phyloP scores from a whole-genome alignment of 2,113 vertebrate genomes.

The Gracilinanus agilis region DNA sequence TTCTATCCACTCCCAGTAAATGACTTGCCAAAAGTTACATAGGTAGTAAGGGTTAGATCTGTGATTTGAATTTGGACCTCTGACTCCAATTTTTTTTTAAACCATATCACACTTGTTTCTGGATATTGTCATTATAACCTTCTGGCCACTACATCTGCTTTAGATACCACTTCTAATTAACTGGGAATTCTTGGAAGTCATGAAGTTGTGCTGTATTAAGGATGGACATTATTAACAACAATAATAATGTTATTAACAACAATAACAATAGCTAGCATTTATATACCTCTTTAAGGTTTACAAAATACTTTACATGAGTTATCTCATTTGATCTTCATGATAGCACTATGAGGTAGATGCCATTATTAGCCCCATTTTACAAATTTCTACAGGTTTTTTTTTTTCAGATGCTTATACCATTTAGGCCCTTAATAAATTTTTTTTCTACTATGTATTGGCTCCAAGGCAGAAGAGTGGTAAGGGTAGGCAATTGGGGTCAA shows the following conservation, averaged over 20 bases:
- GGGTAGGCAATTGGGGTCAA: too few species aligned
- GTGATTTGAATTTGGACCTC: background rate
- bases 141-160: background rate
- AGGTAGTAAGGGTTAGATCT: background rate
- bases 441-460: too few species aligned
- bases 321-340: background rate
- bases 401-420: background rate
- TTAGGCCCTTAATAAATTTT: background rate
- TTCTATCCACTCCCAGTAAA: background rate
- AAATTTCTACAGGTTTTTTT: background rate
- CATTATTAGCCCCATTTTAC: background rate
- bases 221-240: background rate
- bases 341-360: background rate
- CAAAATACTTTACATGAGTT: background rate
- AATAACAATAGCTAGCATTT: background rate
- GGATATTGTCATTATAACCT: background rate
- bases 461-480: too few species aligned
- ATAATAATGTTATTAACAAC: too few species aligned
- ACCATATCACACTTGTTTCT: background rate
- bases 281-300: background rate
- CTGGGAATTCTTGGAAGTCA: background rate
- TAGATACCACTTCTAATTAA: background rate
- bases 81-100: background rate
- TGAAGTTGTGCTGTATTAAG: background rate
- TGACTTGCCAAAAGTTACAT: background rate